Conservation (phyloP, 92 coral and sea anemone species). For the Palythoa grandiflora region DNA sequence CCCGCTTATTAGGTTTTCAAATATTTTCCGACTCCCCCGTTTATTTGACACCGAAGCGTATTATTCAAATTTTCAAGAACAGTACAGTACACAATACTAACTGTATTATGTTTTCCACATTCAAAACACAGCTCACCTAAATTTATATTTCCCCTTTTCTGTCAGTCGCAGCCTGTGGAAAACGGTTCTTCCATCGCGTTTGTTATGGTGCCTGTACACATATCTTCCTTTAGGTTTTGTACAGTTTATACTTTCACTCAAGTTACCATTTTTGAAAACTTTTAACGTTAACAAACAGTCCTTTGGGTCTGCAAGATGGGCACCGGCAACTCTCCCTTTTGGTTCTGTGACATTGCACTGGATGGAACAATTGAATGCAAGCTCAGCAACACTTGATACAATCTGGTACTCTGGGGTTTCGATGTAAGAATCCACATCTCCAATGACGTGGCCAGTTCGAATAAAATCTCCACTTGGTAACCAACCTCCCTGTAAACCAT, state of each 20-base stretch:
- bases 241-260: conserved; percentile 73
- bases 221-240: conserved; percentile 72
- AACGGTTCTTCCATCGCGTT: conserved; percentile 66
- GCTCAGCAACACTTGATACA: conserved; percentile 65
- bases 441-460: conserved; percentile 80
- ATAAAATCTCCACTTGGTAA: conserved; percentile 72
- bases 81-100: neutral
- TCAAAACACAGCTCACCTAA: conserved; percentile 63
- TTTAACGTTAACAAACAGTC: conserved; percentile 74
- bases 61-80: neutral
- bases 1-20: no score
- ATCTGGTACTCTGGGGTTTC: conserved; percentile 61
- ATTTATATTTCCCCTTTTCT: conserved; percentile 66
- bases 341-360: conserved; percentile 72
- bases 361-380: conserved; percentile 77
- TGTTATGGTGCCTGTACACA: conserved; percentile 55
- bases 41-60: no score
- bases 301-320: conserved; percentile 69
- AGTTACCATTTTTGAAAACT: conserved; percentile 54
- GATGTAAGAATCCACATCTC: conserved; percentile 66
- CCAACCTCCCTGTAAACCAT: conserved; percentile 70
- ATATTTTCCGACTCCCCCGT: no score
- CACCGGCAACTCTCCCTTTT: conserved; percentile 35
- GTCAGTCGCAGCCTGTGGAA: conserved; percentile 59
- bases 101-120: neutral